phyloP scores from a whole-genome alignment of 2,113 vertebrate genomes.

The Percopsis transmontana region DNA sequence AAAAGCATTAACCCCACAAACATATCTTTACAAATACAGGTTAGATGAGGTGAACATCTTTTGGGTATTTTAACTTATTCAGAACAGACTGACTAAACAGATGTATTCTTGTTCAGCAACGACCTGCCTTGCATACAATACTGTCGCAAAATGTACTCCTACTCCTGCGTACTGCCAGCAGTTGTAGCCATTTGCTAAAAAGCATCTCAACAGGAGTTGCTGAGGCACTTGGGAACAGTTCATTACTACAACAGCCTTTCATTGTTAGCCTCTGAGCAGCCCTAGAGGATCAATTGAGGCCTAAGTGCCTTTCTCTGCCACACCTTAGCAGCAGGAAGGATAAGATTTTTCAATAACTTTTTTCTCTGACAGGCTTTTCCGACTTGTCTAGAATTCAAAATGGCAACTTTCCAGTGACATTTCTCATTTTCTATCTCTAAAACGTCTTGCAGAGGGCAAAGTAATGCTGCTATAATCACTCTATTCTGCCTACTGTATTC shows the following conservation, averaged over 20 bases:
- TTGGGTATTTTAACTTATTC: background rate
- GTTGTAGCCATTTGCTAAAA: too few species aligned
- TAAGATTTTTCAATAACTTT: too few species aligned
- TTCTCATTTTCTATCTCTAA: too few species aligned
- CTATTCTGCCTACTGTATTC: too few species aligned
- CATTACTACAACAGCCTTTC: slow-evolving; percentile 7
- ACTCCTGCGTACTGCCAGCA: too few species aligned
- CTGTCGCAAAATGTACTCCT: background rate
- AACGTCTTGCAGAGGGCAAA: too few species aligned
- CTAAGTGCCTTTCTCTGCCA: background rate
- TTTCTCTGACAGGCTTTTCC: too few species aligned
- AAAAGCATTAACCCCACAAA: too few species aligned
- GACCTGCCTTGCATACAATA: background rate
- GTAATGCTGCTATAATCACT: too few species aligned
- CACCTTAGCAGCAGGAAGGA: background rate
- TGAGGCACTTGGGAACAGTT: background rate
- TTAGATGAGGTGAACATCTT: background rate
- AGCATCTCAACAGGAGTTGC: too few species aligned
- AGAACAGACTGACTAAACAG: slow-evolving; percentile 5
- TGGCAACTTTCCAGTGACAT: too few species aligned
- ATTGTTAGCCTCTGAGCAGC: slow-evolving; percentile 6
- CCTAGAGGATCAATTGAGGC: background rate
- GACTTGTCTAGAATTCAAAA: too few species aligned
- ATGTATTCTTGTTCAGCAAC: background rate
- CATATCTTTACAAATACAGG: background rate